Evolutionary conservation across 37 sponge, comb jelly and placozoan genomes (phyloP).

Genomic region (Diacarnus erythraeanus): DNA sequence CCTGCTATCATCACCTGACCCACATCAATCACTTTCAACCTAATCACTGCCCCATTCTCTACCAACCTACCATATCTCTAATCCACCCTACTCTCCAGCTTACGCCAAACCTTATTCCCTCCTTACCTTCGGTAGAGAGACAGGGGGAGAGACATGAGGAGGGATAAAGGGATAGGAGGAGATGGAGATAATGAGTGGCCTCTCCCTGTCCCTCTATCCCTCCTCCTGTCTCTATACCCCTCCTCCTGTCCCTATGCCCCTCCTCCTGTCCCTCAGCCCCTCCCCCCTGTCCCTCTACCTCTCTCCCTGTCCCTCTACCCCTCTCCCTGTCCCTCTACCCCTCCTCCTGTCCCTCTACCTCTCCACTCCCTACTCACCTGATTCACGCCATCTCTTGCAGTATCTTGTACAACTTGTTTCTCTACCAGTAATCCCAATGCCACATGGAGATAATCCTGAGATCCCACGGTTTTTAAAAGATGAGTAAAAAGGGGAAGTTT

Average conservation of each 20-base stretch:
- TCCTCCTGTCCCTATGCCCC: neutral
- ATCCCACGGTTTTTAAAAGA: slow-evolving; percentile 70
- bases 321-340: neutral
- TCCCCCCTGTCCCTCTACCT: neutral
- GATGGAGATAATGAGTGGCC: no score
- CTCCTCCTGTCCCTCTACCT: neutral
- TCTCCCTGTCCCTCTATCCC: no score
- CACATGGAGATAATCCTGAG: slow-evolving; percentile 55
- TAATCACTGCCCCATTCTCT: no score
- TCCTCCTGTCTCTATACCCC: no score
- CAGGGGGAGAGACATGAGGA: no score
- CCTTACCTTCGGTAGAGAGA: no score
- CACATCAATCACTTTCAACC: no score
- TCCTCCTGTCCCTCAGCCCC: neutral
- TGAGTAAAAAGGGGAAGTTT: slow-evolving; percentile 75
- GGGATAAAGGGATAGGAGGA: no score
- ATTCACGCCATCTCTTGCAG: neutral
- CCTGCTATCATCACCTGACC: no score
- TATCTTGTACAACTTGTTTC: slow-evolving; percentile 38
- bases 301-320: neutral
- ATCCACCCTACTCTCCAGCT: no score
- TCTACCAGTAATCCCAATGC: slow-evolving; percentile 56
- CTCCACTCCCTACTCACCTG: slow-evolving; percentile 5
- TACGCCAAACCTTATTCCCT: no score
- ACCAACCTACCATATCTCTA: no score